These are phyloP conservation scores for Scomberomorus guttatus DNA, from an alignment of 2,797 vertebrate genomes.

Conservation along the genomic window DNA sequence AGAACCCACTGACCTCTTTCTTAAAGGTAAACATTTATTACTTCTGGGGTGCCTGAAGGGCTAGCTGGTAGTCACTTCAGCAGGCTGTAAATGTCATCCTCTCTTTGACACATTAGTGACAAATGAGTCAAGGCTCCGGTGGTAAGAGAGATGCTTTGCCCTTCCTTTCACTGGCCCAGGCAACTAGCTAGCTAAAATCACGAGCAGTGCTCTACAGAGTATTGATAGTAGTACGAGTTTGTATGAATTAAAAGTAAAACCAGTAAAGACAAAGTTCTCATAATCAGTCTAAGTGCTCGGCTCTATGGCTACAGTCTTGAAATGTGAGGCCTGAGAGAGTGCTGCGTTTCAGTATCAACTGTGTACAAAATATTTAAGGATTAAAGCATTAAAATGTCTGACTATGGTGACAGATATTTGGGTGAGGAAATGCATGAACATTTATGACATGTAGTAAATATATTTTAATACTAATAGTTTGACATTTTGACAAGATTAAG, in stretches of 20 bases:
- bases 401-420: not conserved
- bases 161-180: constrained; percentile 62
- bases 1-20: constrained; percentile 82
- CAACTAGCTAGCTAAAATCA: constrained; percentile 40
- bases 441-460: not conserved
- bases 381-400: not conserved
- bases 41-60: constrained; percentile 92
- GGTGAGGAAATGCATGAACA: not conserved
- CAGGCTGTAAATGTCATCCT: constrained; percentile 98
- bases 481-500: not conserved
- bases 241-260: not conserved
- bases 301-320: not conserved
- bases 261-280: not conserved
- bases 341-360: too few relatives aligned
- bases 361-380: not conserved
- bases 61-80: constrained; percentile 92
- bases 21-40: constrained; percentile 99
- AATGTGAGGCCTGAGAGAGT: not conserved
- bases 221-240: not conserved
- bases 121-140: constrained; percentile 90
- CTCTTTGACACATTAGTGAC: constrained; percentile 96
- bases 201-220: constrained; percentile 4
- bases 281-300: too few relatives aligned
- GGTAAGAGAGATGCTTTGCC: constrained; percentile 73
- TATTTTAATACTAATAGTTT: not conserved